phyloP scores from a whole-genome alignment of 2,797 vertebrate genomes.

The Chaetodon trifasciatus region DNA sequence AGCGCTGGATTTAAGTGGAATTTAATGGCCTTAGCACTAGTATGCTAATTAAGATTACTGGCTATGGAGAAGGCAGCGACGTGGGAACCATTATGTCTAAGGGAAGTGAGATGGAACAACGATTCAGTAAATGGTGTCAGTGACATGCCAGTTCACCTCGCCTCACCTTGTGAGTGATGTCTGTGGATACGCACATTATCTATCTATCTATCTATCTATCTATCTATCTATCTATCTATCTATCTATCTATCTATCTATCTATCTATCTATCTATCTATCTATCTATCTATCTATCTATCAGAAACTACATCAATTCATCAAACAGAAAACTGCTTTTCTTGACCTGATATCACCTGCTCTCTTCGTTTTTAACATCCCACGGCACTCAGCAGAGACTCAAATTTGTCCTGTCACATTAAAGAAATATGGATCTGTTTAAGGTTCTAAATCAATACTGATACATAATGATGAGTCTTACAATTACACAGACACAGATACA shows the following conservation, averaged over 20 bases:
- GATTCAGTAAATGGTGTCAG: conserved; percentile 28
- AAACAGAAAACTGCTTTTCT: neutral
- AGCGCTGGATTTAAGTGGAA: conserved; percentile 30
- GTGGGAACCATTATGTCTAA: conserved; percentile 35
- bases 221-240: conserved; percentile 30
- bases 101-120: conserved; percentile 27
- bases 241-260: conserved; percentile 25
- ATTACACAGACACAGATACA: conserved; percentile 19
- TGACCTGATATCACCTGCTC: conserved; percentile 18
- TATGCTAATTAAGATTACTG: conserved; percentile 52
- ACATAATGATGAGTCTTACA: conserved; percentile 35
- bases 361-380: conserved; percentile 1
- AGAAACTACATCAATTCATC: neutral
- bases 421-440: conserved; percentile 16
- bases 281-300: conserved; percentile 2
- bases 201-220: conserved; percentile 32
- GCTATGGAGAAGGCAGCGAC: conserved; percentile 19
- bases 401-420: conserved; percentile 20
- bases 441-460: conserved; percentile 45
- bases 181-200: neutral
- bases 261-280: conserved; percentile 22
- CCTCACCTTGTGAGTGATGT: conserved; percentile 3
- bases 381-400: conserved; percentile 16
- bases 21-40: conserved; percentile 37
- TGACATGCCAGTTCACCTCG: conserved; percentile 13